Evolutionary conservation across 2,113 vertebrate genomes (phyloP), one percentile per base, ranked within the genome.

Genomic region (Carassius gibelio): DNA sequence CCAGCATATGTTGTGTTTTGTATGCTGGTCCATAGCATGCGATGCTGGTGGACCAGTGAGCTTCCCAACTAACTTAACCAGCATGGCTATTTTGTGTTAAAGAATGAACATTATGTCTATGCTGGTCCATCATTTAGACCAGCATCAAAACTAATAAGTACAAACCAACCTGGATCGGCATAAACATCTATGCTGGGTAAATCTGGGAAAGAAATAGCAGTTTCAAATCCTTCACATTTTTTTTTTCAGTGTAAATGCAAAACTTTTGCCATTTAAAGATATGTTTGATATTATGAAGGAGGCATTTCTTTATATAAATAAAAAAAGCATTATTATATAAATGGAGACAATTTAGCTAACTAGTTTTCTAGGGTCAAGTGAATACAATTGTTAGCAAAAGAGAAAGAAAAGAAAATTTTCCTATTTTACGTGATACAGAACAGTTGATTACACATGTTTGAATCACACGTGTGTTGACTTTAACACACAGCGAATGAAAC

Each of bases 1-100:
- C 83, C 84, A 75, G 85, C 62, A 74, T 59, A 30, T 50, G 13
- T 17, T 76, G 50, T 76, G 75, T 76, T 76, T 21, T 76, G 75
- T 62, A 81, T 75, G 72, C 57, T 75, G 23, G 30, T 55, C 15
- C 50, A 15, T 52, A 52, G 26, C 74, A 76, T 34, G 45, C 14
- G 0, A 76, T 76, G 48, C 48, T 50, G 23, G 68, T 71, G 68
- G 19, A 71, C 38, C 36, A 71, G 5, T 23, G 42, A 30, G 71
- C n/a, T 48, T 48, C 71, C 23, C 13, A 14, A 2, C 5, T 23
- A 48, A 74, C 30, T n/a, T 9, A 26, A 48, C 59, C 78, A 48
- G n/a, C 42, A 66, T 11, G 15, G 38, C 38, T 9, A 57, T n/a
- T 76, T 52, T 76, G 50, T 55, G n/a, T 55, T 55, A 42, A 76